Evolutionary conservation across 2,888 invertebrate genomes (phyloP).

Genomic region (Spatulosminthurus flaviceps): DNA sequence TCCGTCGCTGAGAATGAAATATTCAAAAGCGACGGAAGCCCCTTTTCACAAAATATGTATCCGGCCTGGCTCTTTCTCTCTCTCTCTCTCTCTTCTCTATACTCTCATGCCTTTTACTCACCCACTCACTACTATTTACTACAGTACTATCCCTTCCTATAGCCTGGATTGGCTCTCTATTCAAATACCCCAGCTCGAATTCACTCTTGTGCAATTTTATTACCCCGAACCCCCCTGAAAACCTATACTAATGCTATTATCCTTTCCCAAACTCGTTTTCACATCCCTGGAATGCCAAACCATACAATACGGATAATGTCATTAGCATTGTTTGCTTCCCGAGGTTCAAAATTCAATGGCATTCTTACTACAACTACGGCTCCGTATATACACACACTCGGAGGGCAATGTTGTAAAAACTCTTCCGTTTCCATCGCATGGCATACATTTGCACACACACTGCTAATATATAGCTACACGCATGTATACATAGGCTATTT

Average conservation of each 20-base stretch:
- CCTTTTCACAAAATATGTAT: slow-evolving; percentile 49
- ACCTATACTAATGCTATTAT: slow-evolving; percentile 52
- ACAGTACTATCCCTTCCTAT: neutral
- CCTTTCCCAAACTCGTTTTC: slow-evolving; percentile 48
- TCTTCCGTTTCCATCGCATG: neutral
- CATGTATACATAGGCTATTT: no score
- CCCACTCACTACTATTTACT: neutral
- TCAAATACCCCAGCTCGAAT: slow-evolving; percentile 49
- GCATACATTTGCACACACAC: neutral
- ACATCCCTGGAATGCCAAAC: slow-evolving; percentile 39
- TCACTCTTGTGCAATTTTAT: slow-evolving; percentile 54
- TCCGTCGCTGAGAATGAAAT: slow-evolving; percentile 48
- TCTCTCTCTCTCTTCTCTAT: neutral
- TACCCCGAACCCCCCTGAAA: slow-evolving; percentile 44
- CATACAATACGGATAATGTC: slow-evolving; percentile 59
- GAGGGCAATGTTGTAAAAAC: no score
- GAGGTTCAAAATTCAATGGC: slow-evolving; percentile 36
- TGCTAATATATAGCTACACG: slow-evolving; percentile 22
- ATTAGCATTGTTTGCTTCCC: slow-evolving; percentile 59
- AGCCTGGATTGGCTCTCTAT: slow-evolving; percentile 31
- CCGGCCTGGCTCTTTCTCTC: slow-evolving; percentile 33
- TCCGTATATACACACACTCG: neutral
- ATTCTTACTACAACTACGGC: neutral
- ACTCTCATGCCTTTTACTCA: neutral
- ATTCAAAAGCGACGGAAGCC: slow-evolving; percentile 50